A percentile compares a stretch with the other conserved stretches of the same genome.
Conservation (phyloP, 1,140 invertebrate genomes). For the Cepaea nemoralis region DNA sequence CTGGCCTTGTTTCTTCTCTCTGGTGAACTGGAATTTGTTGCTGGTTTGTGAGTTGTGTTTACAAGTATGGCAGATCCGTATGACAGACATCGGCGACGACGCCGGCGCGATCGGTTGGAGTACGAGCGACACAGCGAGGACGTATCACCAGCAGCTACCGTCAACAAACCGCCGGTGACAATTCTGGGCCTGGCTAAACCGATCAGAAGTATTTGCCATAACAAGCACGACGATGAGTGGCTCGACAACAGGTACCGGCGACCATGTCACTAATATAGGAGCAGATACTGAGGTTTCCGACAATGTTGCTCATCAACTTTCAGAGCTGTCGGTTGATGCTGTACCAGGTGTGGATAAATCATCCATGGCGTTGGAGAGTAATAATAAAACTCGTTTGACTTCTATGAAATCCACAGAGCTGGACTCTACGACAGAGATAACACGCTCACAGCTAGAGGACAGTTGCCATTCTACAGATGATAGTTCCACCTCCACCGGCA, state of each 20-base stretch:
- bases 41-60: no score
- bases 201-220: neutral
- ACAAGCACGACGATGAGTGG: neutral
- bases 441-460: neutral
- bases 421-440: no score
- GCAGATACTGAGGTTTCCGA: neutral
- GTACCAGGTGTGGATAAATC: slow-evolving; percentile 3
- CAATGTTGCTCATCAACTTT: neutral
- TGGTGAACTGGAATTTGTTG: no score
- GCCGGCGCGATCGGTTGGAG: slow-evolving; percentile 19
- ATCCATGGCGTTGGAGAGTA: neutral
- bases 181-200: slow-evolving; percentile 39
- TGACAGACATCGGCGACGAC: slow-evolving; percentile 23
- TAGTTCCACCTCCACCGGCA: neutral
- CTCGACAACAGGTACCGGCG: neutral
- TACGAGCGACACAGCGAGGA: slow-evolving; percentile 16
- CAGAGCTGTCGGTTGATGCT: neutral
- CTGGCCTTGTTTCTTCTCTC: no score
- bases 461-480: neutral
- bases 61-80: slow-evolving; percentile 19
- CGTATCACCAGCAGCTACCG: slow-evolving; percentile 17
- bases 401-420: neutral
- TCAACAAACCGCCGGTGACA: slow-evolving; percentile 34
- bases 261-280: neutral
- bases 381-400: neutral